Evolutionary conservation across 2,113 vertebrate species (phyloP).

Genomic region (Notiomystis cincta): DNA sequence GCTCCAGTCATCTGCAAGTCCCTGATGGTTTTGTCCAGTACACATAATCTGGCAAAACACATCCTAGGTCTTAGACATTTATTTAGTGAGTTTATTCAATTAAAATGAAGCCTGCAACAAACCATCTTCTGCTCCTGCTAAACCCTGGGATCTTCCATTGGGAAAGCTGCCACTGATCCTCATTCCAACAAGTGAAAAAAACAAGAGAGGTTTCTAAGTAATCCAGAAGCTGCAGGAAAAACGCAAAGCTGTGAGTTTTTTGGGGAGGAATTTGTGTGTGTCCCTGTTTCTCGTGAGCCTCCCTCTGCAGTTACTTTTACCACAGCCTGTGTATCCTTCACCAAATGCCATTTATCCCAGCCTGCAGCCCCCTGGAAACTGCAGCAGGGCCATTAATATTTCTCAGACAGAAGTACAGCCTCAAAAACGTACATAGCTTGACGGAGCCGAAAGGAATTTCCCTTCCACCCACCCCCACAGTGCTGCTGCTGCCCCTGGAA

Average conservation of each 20-base stretch:
- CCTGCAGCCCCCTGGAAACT: not conserved
- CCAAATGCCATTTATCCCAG: not conserved
- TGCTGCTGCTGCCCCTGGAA: not conserved
- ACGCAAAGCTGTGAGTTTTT: not conserved
- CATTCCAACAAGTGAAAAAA: not conserved
- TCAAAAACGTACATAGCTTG: fast-evolving
- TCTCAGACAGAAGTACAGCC: not conserved
- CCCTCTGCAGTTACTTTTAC: not conserved
- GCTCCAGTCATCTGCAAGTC: not conserved
- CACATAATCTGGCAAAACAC: not conserved
- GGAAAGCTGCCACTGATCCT: not conserved
- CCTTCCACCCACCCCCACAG: not conserved
- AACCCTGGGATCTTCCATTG: not conserved
- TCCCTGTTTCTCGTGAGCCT: not conserved
- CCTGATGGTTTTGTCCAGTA: not conserved
- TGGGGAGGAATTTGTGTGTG: fast-evolving
- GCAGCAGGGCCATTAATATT: not conserved
- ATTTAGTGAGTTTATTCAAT: not conserved
- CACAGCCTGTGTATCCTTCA: not conserved
- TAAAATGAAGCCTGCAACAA: not conserved
- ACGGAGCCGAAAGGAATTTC: not conserved
- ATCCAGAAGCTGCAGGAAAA: not conserved
- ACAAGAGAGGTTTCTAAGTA: not conserved
- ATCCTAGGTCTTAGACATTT: not conserved
- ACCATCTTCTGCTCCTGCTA: not conserved